Conservation (phyloP, 2,888 invertebrate genomes). For the Esperia sulphurella region DNA sequence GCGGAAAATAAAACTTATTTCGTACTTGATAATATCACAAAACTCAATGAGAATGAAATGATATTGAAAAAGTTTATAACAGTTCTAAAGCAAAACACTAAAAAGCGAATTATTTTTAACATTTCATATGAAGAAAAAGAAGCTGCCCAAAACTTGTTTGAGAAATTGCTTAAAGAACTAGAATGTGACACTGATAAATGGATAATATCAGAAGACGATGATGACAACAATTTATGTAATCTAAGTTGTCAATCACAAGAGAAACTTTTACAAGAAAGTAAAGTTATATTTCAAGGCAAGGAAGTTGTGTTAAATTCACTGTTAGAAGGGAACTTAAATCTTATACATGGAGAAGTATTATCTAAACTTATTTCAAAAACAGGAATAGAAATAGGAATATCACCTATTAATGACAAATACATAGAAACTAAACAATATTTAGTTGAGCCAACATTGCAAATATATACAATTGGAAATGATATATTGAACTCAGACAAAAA, state of each 20-base stretch:
- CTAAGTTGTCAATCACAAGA: not conserved
- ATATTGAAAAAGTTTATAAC: not conserved
- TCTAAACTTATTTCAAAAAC: not conserved
- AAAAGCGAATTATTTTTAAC: not conserved
- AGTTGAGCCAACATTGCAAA: not conserved
- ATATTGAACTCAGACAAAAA: not conserved
- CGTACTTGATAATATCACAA: not conserved
- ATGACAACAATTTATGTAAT: not conserved
- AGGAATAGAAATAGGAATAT: not conserved
- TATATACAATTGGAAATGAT: too few species aligned
- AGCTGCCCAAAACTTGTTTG: not conserved
- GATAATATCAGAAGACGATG: not conserved
- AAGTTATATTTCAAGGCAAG: not conserved
- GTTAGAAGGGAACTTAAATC: too few species aligned
- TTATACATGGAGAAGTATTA: too few species aligned
- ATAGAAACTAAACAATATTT: not conserved
- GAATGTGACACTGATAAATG: not conserved
- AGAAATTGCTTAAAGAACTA: not conserved
- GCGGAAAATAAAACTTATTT: not conserved
- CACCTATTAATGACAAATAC: not conserved
- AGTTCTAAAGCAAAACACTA: too few species aligned
- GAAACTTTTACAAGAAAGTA: not conserved
- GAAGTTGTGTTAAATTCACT: not conserved
- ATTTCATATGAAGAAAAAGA: not conserved
- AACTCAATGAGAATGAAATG: not conserved